A percentile compares a stretch with the other conserved stretches of the same genome.
Conservation (phyloP, 1,140 invertebrate genomes). For the Caligus rogercresseyi region DNA sequence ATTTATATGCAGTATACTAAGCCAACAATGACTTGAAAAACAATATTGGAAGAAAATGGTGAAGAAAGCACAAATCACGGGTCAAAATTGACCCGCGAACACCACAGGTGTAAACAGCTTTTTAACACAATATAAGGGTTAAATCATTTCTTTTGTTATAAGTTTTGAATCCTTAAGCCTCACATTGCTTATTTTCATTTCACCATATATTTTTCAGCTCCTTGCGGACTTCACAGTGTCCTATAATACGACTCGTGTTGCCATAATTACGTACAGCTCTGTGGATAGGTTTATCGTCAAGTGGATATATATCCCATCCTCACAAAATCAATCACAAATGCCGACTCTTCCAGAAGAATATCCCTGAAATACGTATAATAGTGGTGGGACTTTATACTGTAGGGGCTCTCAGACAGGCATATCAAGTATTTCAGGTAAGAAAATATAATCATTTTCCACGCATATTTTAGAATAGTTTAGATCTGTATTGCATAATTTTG, state of each 20-base stretch:
- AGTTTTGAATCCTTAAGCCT: too few relatives aligned
- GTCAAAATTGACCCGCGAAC: too few relatives aligned
- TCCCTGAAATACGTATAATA: conserved; percentile 42
- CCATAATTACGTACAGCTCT: conserved; percentile 47
- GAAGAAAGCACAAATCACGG: too few relatives aligned
- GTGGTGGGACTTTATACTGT: conserved; percentile 49
- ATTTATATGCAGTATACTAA: too few relatives aligned
- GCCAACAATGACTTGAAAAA: too few relatives aligned
- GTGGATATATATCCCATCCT: conserved; percentile 41
- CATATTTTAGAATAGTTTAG: too few relatives aligned
- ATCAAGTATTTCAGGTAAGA: conserved; percentile 31
- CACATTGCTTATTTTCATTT: too few relatives aligned
- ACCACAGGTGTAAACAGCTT: too few relatives aligned
- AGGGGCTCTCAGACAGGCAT: conserved; percentile 44
- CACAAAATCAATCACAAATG: conserved; percentile 40
- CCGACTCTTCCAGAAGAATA: conserved; percentile 39
- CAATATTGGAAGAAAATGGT: too few relatives aligned
- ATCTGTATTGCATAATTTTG: too few relatives aligned
- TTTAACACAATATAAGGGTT: too few relatives aligned
- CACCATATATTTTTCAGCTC: conserved; percentile 26
- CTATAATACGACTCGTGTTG: conserved; percentile 40
- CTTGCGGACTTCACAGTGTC: conserved; percentile 49
- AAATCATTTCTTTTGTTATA: too few relatives aligned
- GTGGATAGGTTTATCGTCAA: conserved; percentile 34
- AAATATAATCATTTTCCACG: conserved; percentile 2